phyloP scores from a whole-genome alignment of 1,140 invertebrate genomes.

The Melitaea cinxia region DNA sequence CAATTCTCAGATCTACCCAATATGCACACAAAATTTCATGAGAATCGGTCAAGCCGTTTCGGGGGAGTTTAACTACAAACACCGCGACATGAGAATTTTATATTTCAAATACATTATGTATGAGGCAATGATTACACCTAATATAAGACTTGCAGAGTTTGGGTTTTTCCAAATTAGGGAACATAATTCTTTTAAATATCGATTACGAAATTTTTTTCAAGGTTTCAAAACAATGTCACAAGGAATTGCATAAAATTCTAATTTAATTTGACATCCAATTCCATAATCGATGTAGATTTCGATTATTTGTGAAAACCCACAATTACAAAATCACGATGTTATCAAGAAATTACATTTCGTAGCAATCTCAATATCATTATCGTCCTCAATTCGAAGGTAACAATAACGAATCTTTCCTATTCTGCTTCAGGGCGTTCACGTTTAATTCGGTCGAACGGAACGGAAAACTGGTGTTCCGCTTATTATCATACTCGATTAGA shows the following conservation, averaged over 20 bases:
- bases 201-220: no score
- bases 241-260: background rate
- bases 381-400: constrained; percentile 23
- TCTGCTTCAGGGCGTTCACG: constrained; percentile 30
- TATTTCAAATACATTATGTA: no score
- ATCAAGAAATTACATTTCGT: constrained; percentile 5
- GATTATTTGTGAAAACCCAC: constrained; percentile 3
- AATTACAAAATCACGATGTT: constrained; percentile 1
- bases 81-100: no score
- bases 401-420: constrained; percentile 17
- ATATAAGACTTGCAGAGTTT: no score
- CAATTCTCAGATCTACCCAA: no score
- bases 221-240: no score
- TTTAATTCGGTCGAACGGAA: constrained; percentile 24
- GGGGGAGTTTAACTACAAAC: no score
- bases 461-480: constrained; percentile 31
- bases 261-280: background rate
- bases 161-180: no score
- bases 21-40: no score
- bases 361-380: background rate
- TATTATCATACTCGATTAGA: constrained; percentile 30
- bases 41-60: no score
- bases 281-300: constrained; percentile 1
- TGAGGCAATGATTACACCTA: no score
- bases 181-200: no score